Base-by-base conservation (phyloP, 2,113 vertebrate species). In the Proterorhinus semilunaris region DNA sequence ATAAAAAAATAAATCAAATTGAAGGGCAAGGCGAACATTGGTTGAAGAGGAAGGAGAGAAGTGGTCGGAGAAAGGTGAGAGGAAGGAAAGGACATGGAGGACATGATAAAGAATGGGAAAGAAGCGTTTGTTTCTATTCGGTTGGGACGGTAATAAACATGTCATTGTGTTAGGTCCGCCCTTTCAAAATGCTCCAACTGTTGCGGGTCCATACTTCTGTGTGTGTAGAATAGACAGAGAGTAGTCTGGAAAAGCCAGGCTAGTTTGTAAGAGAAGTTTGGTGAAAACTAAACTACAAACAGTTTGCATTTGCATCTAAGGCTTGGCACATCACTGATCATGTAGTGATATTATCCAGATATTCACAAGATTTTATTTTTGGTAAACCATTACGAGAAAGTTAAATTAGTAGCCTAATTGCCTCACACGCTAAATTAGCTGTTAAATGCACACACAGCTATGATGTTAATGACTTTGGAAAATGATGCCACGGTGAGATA, bases 21-120 rank as follows among this genome's bases (percentile, higher is more conserved):
- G 7, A 63, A 51, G 76, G 74, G 76, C 52, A 76, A 84, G 74
- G 81, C 85, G 85, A 86, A 81, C 77, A 81, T 75, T 47, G 21
- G 55, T 50, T 58, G 72, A 64, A 63, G 66, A 69, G 61, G 68
- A 68, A 80, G 58, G 62, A 61, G 68, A 57, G 58, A 55, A 65
- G 48, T 62, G 66, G 61, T 70, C 44, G 46, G 59, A 44, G 44
- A 62, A 64, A 47, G n/a, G 44, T 47, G 61, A 42, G 49, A 62
- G 10, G 17, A 76, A 71, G 55, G 59, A 54, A 47, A 52, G 50
- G 43, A 63, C 42, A 54, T 17, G 6, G 21, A 53, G 44, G 61
- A n/a, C 54, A 36, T 13, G 54, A 43, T 0, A 27, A 12, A 17
- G 52, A 42, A 58, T 13, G 4, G 27, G 21, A 58, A 58, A 36